phyloP scores from a whole-genome alignment of 2,888 invertebrate genomes.

The Elysia crispata region DNA sequence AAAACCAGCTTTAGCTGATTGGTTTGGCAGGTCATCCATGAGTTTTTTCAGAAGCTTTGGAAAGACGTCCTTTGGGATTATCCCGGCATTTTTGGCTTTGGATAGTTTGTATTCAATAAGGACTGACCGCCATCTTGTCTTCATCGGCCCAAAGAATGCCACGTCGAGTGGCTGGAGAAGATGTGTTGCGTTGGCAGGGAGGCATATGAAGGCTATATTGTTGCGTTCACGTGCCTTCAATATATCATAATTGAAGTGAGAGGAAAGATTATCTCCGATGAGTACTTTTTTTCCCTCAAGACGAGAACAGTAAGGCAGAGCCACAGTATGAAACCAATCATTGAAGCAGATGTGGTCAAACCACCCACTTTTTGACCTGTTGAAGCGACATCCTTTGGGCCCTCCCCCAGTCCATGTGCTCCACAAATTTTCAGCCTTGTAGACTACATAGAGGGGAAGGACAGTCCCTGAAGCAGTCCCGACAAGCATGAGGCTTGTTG shows the following conservation, averaged over 20 bases:
- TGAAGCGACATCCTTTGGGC: neutral
- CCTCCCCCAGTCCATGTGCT: slow-evolving; percentile 16
- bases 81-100: neutral
- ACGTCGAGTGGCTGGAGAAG: neutral
- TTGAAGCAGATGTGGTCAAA: slow-evolving; percentile 6
- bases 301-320: neutral
- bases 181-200: neutral
- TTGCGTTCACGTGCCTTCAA: neutral
- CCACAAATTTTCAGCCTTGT: slow-evolving; percentile 16
- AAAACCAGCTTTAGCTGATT: neutral
- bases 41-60: slow-evolving; percentile 4
- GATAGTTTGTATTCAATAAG: neutral
- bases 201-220: neutral
- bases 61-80: neutral
- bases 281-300: too few species aligned
- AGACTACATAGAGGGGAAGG: slow-evolving; percentile 15
- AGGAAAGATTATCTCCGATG: too few species aligned
- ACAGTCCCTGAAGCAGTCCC: neutral
- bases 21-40: neutral
- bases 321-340: neutral
- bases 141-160: neutral
- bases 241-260: too few species aligned
- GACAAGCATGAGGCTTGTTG: neutral
- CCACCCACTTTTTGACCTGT: slow-evolving; percentile 21
- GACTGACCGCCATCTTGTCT: neutral